These are phyloP conservation scores for Hydrolagus colliei DNA, from an alignment of 2,797 vertebrate species.

Conservation along the genomic window DNA sequence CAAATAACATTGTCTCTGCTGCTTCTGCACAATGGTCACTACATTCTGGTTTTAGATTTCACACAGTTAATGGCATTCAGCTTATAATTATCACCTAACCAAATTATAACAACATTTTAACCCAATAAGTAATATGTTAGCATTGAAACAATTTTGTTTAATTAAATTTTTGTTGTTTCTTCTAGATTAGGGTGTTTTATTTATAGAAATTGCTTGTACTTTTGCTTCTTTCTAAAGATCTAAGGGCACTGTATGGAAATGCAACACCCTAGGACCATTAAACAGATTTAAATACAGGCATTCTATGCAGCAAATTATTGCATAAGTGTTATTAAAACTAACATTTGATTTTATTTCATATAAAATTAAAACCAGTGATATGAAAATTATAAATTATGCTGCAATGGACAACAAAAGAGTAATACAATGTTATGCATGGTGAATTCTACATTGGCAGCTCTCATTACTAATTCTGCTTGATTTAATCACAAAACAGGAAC, in stretches of 20 bases:
- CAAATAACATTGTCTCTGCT: slow-evolving; percentile 12
- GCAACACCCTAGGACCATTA: neutral
- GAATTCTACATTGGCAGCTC: neutral
- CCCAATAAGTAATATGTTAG: slow-evolving; percentile 29
- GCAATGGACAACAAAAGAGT: neutral
- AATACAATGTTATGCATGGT: neutral
- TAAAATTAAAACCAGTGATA: neutral
- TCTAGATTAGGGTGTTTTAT: slow-evolving; percentile 14
- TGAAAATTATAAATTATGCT: neutral
- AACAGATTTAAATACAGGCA: neutral
- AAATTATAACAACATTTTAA: slow-evolving; percentile 21
- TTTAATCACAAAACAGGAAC: neutral
- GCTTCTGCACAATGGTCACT: slow-evolving; percentile 6
- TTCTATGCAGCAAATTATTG: neutral
- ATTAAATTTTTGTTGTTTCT: slow-evolving; percentile 31
- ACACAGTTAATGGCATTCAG: slow-evolving; percentile 21
- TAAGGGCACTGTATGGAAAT: neutral
- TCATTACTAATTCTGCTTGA: neutral
- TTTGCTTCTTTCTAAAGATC: neutral
- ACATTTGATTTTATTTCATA: neutral
- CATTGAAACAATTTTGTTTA: slow-evolving; percentile 27
- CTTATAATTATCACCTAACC: slow-evolving; percentile 23
- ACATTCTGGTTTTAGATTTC: slow-evolving; percentile 24
- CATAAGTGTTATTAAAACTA: neutral
- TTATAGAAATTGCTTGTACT: neutral